Conservation (phyloP, 2,888 invertebrate species). For the Plemyria rubiginata region DNA sequence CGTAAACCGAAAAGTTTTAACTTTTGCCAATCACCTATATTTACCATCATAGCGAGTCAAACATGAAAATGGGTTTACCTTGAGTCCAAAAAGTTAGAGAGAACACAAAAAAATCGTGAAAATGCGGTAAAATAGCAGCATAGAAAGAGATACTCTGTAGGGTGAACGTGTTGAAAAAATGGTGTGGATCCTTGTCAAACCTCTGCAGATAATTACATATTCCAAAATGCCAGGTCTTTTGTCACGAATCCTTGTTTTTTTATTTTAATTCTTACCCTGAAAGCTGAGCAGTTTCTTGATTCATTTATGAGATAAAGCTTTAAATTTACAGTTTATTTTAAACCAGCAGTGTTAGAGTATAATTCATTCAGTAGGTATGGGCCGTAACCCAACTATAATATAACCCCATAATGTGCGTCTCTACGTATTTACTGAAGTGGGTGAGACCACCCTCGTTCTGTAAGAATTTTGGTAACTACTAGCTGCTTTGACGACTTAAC, state of each 20-base stretch:
- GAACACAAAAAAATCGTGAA: conserved; percentile 63
- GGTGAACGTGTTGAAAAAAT: conserved; percentile 9
- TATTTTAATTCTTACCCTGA: neutral
- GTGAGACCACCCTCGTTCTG: no score
- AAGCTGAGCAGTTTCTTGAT: neutral
- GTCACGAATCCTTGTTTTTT: neutral
- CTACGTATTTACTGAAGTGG: no score
- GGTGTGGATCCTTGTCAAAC: neutral
- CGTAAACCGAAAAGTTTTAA: conserved; percentile 3
- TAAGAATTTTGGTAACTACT: no score
- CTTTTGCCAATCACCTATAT: conserved; percentile 29
- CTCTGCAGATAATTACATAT: neutral
- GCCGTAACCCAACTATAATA: neutral
- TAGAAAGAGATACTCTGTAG: conserved; percentile 32
- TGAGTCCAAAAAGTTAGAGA: conserved; percentile 65
- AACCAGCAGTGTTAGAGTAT: neutral
- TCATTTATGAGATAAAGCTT: neutral
- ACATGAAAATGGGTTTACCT: conserved; percentile 60
- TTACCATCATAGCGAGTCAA: conserved; percentile 8
- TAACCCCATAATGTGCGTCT: no score
- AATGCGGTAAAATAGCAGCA: conserved; percentile 54
- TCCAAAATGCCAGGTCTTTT: neutral
- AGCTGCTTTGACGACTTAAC: no score
- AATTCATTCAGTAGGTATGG: neutral
- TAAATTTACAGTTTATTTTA: neutral